These are phyloP conservation scores for Cercopithecus mona DNA, from an alignment of 2,113 vertebrate genomes.

Conservation along the genomic window DNA sequence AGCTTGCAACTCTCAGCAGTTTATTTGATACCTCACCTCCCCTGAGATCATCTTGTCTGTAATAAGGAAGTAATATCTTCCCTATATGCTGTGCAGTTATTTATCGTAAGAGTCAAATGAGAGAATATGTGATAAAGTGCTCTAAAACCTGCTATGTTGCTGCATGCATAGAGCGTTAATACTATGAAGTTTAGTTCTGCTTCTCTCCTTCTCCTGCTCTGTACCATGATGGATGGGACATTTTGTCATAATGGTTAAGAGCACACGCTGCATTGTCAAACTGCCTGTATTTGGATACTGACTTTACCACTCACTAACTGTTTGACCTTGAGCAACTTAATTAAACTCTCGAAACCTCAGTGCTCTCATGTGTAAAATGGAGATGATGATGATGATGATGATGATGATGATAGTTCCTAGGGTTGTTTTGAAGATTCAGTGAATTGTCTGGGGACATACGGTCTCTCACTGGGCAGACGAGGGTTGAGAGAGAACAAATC, in stretches of 20 bases:
- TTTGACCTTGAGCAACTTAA: not conserved
- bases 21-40: not conserved
- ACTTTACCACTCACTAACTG: not conserved
- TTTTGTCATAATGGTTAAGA: not conserved
- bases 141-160: not conserved
- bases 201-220: not conserved
- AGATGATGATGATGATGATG: not conserved
- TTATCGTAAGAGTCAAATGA: not conserved
- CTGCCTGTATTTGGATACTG: not conserved
- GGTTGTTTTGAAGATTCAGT: conserved; percentile 17
- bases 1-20: not conserved
- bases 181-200: not conserved
- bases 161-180: not conserved
- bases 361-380: not conserved
- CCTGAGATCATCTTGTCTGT: not conserved
- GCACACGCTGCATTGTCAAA: not conserved
- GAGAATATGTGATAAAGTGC: not conserved
- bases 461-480: conserved; percentile 28
- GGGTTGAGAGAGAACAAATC: conserved; percentile 67
- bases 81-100: not conserved
- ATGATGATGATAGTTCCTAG: not conserved
- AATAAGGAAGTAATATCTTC: not conserved
- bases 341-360: conserved; percentile 13
- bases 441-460: not conserved
- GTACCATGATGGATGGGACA: not conserved